phyloP scores from a whole-genome alignment of 2,113 vertebrate genomes.

The Podarcis muralis region DNA sequence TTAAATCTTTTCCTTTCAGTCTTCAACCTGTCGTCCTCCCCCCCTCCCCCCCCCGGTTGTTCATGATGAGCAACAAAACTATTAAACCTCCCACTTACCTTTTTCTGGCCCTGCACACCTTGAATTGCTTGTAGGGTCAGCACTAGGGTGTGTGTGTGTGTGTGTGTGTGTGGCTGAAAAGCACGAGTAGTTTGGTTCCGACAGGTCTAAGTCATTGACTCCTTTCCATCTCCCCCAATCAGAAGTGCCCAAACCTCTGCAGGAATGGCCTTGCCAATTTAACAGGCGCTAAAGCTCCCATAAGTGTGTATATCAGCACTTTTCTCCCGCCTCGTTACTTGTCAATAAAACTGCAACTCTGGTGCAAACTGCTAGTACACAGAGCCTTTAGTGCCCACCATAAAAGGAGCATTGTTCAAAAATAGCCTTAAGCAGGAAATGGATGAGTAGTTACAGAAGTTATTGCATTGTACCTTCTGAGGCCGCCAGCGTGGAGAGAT shows the following conservation, averaged over 20 bases:
- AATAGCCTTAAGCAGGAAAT: conserved; percentile 52
- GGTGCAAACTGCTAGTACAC: conserved; percentile 38
- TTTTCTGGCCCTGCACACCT: background rate
- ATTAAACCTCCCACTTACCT: background rate
- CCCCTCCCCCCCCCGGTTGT: no score
- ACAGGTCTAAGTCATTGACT: conserved; percentile 19
- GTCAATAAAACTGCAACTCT: conserved; percentile 43
- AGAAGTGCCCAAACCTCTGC: background rate
- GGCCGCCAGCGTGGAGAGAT: background rate
- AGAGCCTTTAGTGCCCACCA: conserved; percentile 47
- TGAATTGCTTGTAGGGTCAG: background rate
- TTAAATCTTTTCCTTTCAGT: background rate
- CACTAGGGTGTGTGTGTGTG: background rate
- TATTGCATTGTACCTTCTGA: background rate
- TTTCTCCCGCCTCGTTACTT: conserved; percentile 21
- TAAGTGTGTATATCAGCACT: conserved; percentile 52
- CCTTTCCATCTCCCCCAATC: background rate
- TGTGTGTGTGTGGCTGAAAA: background rate
- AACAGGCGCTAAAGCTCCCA: conserved; percentile 54
- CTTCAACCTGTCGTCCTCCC: background rate
- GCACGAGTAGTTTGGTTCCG: conserved; percentile 20
- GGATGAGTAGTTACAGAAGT: conserved; percentile 41
- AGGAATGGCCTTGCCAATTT: conserved; percentile 27
- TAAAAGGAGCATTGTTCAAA: conserved; percentile 57
- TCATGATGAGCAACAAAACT: background rate